A percentile compares a stretch with the other conserved stretches of the same genome.
These are phyloP conservation scores for Candoia aspera DNA, from an alignment of 2,113 vertebrate genomes.

Conservation along the genomic window DNA sequence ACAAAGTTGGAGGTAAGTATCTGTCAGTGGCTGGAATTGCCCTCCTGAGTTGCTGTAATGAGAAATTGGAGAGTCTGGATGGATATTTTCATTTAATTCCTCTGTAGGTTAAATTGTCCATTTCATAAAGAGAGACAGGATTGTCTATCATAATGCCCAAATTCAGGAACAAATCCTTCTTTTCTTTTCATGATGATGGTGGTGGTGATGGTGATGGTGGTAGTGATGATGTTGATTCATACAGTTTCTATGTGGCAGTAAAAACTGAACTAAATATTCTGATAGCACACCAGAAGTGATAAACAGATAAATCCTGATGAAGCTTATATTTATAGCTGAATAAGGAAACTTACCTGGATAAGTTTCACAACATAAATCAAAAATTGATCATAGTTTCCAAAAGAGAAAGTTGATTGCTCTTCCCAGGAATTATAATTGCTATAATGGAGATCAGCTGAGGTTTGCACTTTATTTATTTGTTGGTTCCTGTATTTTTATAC, in stretches of 20 bases:
- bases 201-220: not conserved
- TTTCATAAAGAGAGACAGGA: fast-evolving
- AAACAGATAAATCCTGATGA: not conserved
- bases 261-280: fast-evolving
- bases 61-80: not conserved
- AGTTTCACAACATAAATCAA: not conserved
- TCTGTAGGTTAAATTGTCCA: not conserved
- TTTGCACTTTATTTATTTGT: not conserved
- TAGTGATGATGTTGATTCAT: not conserved
- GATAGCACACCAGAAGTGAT: not conserved
- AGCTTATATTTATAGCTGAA: not conserved
- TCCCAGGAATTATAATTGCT: not conserved
- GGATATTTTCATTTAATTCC: slow-evolving; percentile 20
- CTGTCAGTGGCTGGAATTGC: not conserved
- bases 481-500: not conserved
- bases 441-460: not conserved
- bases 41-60: not conserved
- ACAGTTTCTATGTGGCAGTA: not conserved
- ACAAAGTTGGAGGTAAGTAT: slow-evolving; percentile 33
- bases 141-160: slow-evolving; percentile 24
- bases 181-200: not conserved
- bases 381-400: not conserved
- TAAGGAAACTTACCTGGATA: not conserved
- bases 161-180: slow-evolving; percentile 21
- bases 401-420: not conserved